Evolutionary conservation across 2,113 vertebrate genomes (phyloP), one percentile per base, ranked within the genome.

Genomic region (Datnioides undecimradiatus): DNA sequence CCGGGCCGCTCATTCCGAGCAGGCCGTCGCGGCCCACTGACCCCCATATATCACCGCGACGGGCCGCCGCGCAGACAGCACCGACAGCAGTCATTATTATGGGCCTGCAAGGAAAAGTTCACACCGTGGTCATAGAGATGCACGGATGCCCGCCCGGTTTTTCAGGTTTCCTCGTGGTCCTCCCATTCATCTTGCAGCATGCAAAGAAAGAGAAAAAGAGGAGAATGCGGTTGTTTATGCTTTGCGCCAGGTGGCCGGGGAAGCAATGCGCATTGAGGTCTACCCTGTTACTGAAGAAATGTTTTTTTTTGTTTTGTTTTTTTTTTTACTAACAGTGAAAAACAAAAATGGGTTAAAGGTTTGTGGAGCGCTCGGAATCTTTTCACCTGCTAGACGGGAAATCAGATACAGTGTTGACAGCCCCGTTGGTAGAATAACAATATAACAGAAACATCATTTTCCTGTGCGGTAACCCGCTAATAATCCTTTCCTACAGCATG

Each of bases 41-140:
- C 96, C 96, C 95, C 94, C 95, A 97, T 97, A 97, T 94, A 97
- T 98, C 97, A 97, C 80, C 17, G 70, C 68, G 75, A 80, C 80
- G 73, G 64, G 83, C 88, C 74, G 84, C 79, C 63, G 79, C 23
- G 54, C 59, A 71, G 83, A 87, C 88, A 86, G 79, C 81, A 84
- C 76, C 93, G 96, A 96, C 95, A 96, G 95, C 95, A 95, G 92
- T 95, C 96, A 97, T 98, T 98, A 97, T 97, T 95, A 92, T 95
- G 94, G 94, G 95, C 94, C 96, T 95, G 94, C 93, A 90, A 96
- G 94, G 93, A 94, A 96, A 96, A 95, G 96, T 97, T 98, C 96
- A 97, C 94, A 90, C 90, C 82, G 93, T 97, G 96, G 96, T 96
- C 95, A 97, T 95, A 95, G 95, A 96, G 95, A 96, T 95, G 94